Base-by-base conservation (phyloP, 2,888 invertebrate species). In the Aporophyla nigra region DNA sequence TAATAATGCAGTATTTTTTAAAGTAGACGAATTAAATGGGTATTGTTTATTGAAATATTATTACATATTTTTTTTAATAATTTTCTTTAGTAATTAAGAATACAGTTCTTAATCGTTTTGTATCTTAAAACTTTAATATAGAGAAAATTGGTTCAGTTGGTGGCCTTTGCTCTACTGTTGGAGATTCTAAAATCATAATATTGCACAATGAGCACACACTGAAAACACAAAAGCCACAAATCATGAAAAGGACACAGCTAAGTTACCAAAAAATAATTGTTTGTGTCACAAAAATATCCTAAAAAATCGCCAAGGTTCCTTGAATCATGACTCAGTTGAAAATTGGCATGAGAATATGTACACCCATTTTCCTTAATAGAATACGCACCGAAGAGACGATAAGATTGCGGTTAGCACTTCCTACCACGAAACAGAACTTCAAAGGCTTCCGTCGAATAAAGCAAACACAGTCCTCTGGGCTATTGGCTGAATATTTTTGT, bases 291-390 rank as follows among this genome's bases (percentile, higher is more conserved):
- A 49, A 53, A 62, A 56, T 43, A n/a, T 33, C 4, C 16, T 56
- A 58, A 27, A 82, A 65, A 27, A 43, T 21, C 16, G 7, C 14
- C 43, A 53, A 24, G 10, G 40, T 33, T 7, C 21, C 21, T 56
- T 16, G 33, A 62, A 14, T 49, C 58, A 43, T 78, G 84, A 56
- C 59, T 83, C 51, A 6, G 33, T 33, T 54, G 54, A 49, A 53
- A 67, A 51, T 53, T 63, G 3, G 40, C 40, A 59, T 27, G 49
- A 63, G 63, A 68, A 33, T 10, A 46, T 46, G 43, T 82, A 70
- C 65, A 80, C 80, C 56, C 59, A 70, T 79, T 83, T 80, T 70
- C 83, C 78, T 16, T 56, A 82, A 19, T 61, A 43, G 9, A 61
- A 83, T 51, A 69, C 53, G 46, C 69, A 43, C 27, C 33, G 27